phyloP scores from a whole-genome alignment of 2,888 invertebrate genomes.

The Strigamia transsilvanica region DNA sequence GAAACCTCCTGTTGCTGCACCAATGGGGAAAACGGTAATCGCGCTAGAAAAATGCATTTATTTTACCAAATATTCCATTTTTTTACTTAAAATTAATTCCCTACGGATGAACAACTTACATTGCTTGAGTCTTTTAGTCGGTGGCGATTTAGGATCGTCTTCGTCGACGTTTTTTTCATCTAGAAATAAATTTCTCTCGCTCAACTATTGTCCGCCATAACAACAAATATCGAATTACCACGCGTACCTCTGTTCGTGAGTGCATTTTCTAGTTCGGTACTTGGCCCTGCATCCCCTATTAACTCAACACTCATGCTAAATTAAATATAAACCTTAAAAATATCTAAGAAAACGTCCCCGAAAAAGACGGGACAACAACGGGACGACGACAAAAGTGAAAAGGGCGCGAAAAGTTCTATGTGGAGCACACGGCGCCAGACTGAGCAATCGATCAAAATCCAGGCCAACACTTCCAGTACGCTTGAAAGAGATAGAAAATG shows the following conservation, averaged over 20 bases:
- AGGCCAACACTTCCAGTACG: not conserved
- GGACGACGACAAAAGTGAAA: not conserved
- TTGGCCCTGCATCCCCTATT: not conserved
- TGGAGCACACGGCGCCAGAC: not conserved
- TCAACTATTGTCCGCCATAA: not conserved
- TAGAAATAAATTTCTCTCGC: not conserved
- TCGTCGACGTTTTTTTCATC: not conserved
- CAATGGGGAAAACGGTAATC: not conserved
- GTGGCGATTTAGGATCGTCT: not conserved
- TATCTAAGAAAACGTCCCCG: not conserved
- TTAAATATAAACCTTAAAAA: not conserved
- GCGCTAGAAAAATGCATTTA: not conserved
- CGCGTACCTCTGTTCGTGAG: not conserved
- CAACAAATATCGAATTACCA: not conserved
- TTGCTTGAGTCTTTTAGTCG: not conserved
- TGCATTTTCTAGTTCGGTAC: not conserved
- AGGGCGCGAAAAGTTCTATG: not conserved
- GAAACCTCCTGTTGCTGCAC: slow-evolving; percentile 23
- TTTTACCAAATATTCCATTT: not conserved
- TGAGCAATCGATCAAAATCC: not conserved
- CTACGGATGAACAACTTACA: not conserved
- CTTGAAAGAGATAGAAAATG: not conserved
- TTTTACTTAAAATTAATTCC: not conserved
- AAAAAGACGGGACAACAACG: not conserved
- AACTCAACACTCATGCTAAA: slow-evolving; percentile 15